Conservation (phyloP, 2,888 invertebrate species). For the Chydorus sphaericus region DNA sequence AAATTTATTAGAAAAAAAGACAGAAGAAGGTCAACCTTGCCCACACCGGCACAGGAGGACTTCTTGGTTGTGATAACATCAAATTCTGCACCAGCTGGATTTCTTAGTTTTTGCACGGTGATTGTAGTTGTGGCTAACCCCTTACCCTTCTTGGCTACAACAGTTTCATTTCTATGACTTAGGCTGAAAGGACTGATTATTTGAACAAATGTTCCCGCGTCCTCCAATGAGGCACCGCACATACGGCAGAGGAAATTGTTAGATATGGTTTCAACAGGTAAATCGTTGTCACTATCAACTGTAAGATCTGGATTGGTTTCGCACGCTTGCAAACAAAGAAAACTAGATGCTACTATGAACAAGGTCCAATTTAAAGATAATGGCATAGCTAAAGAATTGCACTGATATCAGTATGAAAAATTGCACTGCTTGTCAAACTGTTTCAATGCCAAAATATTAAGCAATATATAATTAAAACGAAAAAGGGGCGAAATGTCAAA, state of each 20-base stretch:
- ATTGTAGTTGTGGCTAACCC: constrained; percentile 27
- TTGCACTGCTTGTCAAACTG: constrained; percentile 1
- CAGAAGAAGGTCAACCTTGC: constrained; percentile 28
- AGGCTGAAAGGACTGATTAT: constrained; percentile 10
- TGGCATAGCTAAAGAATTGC: neutral
- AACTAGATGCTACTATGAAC: neutral
- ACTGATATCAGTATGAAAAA: neutral
- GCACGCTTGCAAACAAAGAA: neutral
- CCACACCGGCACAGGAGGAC: constrained; percentile 39
- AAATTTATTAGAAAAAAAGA: neutral
- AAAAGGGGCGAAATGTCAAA: too few relatives aligned
- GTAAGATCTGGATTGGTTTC: neutral
- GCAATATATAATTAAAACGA: too few relatives aligned
- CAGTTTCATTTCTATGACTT: constrained; percentile 1
- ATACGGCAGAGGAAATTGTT: constrained; percentile 11
- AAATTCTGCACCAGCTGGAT: constrained; percentile 40
- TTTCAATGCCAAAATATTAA: too few relatives aligned
- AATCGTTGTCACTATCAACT: neutral
- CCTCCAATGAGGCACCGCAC: constrained; percentile 10
- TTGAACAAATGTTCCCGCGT: neutral
- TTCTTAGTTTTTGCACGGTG: constrained; percentile 39
- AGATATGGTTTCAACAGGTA: neutral
- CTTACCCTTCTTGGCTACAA: neutral
- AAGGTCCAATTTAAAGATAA: too few relatives aligned
- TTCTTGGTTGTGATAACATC: constrained; percentile 38